Evolutionary conservation across 2,113 vertebrate species (phyloP).

Genomic region (Colius striatus): DNA sequence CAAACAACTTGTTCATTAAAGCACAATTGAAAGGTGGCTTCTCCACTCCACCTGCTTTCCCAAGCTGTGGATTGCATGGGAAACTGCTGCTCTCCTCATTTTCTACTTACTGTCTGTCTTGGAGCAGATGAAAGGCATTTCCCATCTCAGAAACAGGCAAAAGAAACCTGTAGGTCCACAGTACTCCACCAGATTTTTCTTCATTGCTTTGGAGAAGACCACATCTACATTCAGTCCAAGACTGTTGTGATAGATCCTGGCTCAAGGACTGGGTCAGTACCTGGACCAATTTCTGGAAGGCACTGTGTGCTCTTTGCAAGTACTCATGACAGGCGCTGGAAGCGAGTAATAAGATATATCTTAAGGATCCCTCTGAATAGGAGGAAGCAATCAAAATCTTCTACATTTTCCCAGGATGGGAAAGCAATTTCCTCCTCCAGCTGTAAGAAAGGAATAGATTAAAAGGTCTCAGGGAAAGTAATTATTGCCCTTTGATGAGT

Average conservation of each 20-base stretch:
- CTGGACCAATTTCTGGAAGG: not conserved
- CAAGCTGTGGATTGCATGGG: constrained; percentile 29
- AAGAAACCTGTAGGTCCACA: not conserved
- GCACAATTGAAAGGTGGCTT: constrained; percentile 70
- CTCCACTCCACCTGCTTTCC: constrained; percentile 66
- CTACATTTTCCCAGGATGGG: constrained; percentile 52
- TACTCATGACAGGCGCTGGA: not conserved
- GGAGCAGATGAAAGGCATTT: not conserved
- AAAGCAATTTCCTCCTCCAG: constrained; percentile 69
- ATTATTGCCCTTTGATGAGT: constrained; percentile 62
- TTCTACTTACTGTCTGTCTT: not conserved
- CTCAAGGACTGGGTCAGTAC: not conserved
- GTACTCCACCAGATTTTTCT: not conserved
- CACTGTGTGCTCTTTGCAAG: not conserved
- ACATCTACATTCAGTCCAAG: not conserved
- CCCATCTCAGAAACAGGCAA: not conserved
- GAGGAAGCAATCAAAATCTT: constrained; percentile 61
- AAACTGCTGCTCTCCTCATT: not conserved
- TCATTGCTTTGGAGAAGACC: not conserved
- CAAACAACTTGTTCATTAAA: constrained; percentile 69
- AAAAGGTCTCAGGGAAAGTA: constrained; percentile 60
- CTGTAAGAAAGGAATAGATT: constrained; percentile 22
- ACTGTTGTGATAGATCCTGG: not conserved
- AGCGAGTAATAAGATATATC: constrained; percentile 15
- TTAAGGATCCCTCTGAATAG: not conserved